Evolutionary conservation across 64 coral and sea anemone species (phyloP).

Genomic region (Dendrophyllia cribrosa): DNA sequence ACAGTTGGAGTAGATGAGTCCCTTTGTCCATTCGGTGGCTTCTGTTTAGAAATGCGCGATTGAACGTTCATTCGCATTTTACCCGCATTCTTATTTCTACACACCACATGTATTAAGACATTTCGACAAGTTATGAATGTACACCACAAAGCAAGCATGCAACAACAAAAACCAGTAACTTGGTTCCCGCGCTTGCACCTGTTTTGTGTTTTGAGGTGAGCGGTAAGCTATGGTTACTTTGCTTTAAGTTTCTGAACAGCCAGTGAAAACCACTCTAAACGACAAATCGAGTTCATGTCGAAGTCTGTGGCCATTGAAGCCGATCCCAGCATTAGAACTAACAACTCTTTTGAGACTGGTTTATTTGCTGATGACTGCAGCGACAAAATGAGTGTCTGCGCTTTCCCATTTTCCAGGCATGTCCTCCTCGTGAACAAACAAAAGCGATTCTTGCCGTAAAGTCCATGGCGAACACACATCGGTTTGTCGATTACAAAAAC

Average conservation of each 20-base stretch:
- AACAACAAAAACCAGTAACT: too few relatives aligned
- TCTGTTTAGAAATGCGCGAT: background rate
- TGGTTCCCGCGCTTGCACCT: too few relatives aligned
- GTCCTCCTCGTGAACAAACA: conserved; percentile 64
- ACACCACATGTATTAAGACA: too few relatives aligned
- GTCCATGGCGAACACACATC: conserved; percentile 67
- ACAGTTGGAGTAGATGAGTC: background rate
- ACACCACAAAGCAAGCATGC: too few relatives aligned
- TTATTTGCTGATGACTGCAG: conserved; percentile 59
- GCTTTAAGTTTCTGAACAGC: too few relatives aligned
- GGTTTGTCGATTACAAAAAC: conserved; percentile 41
- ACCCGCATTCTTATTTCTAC: too few relatives aligned
- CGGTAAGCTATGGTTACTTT: background rate
- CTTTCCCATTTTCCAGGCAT: conserved; percentile 75
- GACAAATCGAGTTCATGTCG: background rate
- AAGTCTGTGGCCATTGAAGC: background rate
- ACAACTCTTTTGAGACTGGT: background rate
- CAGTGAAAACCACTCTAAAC: too few relatives aligned
- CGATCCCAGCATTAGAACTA: background rate
- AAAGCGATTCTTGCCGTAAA: conserved; percentile 29
- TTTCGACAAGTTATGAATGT: too few relatives aligned
- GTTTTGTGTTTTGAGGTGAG: background rate
- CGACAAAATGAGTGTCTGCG: conserved; percentile 68
- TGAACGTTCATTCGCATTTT: background rate
- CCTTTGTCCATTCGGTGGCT: too few relatives aligned